Base-by-base conservation (phyloP, 2,113 vertebrate genomes). In the Lagenorhynchus albirostris region DNA sequence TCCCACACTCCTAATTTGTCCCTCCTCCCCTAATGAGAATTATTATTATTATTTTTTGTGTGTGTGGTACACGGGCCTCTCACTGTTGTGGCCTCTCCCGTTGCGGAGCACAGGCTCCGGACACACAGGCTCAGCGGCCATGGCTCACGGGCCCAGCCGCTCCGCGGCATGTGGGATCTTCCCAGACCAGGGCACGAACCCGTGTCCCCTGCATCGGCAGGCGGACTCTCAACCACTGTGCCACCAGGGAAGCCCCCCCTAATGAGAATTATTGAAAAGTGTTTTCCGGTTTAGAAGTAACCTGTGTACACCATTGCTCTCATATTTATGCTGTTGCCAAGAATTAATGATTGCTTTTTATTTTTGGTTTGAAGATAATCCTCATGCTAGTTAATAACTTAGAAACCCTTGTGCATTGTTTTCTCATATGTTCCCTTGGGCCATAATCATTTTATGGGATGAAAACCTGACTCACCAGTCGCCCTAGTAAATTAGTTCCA, bases 341-440 rank as follows among this genome's bases (percentile, higher is more conserved):
- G 12, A 68, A 55, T 82, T 36, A 60, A 47, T 68, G 31, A 44
- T 79, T 53, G 13, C 58, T 83, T 92, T 94, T 76, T 70, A 26
- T 53, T 97, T 62, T 58, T 58, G 11, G 12, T 89, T 79, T 88
- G 65, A 81, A 91, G 8, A 93, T 88, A 94, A 62, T 89, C 14
- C 44, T 89, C 36, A 12, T 38, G 21, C 63, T 74, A 41, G 44
- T 65, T 84, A 95, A 74, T 31, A 94, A 58, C 25, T 50, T 63
- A 65, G 79, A 60, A 92, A 63, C 8, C 60, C 18, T 85, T 62
- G 8, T 50, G 10, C 26, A 38, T 41, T 68, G 38, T 62, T 96
- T 95, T 89, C 33, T 79, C 53, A 53, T 82, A 58, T 25, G 20
- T 84, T 84, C 25, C 36, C 21, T 58, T 95, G 25, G 21, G 20